These are phyloP conservation scores for Sesia apiformis DNA, from an alignment of 2,888 invertebrate genomes.

Conservation along the genomic window DNA sequence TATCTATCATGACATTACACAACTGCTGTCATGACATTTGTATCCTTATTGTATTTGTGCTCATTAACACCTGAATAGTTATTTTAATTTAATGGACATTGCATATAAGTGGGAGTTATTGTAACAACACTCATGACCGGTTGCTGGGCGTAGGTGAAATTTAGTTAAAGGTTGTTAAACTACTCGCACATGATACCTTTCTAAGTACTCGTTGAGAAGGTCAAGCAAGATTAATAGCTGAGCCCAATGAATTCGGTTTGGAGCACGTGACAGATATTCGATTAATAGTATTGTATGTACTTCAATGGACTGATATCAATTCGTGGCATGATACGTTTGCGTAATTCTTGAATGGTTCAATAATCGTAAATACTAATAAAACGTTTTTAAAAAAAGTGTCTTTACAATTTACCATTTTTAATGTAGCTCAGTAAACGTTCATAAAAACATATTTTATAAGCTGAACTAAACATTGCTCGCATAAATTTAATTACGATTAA, in stretches of 20 bases:
- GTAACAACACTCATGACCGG: constrained; percentile 10
- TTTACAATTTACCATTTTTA: too few species aligned
- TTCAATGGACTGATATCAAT: too few species aligned
- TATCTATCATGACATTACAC: too few species aligned
- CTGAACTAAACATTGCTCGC: too few species aligned
- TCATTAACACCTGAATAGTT: constrained; percentile 27
- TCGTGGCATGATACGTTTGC: too few species aligned
- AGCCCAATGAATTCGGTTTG: constrained; percentile 18
- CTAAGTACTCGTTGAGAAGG: constrained; percentile 32
- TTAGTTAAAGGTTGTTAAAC: constrained; percentile 33
- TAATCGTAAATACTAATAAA: too few species aligned
- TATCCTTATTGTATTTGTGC: constrained; percentile 18
- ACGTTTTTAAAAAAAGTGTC: too few species aligned
- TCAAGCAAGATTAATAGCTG: constrained; percentile 26
- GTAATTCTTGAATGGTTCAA: too few species aligned
- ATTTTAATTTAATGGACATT: constrained; percentile 2
- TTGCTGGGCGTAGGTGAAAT: constrained; percentile 38
- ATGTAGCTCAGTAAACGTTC: too few species aligned
- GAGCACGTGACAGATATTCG: neutral
- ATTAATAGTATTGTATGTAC: too few species aligned
- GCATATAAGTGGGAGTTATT: constrained; percentile 6
- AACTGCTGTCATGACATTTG: constrained; percentile 18
- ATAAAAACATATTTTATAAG: too few species aligned
- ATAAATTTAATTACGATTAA: too few species aligned
- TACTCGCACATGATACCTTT: constrained; percentile 31